Evolutionary conservation across 2,888 invertebrate species (phyloP), one percentile per base, ranked within the genome.

Genomic region (Strigamia transsilvanica): DNA sequence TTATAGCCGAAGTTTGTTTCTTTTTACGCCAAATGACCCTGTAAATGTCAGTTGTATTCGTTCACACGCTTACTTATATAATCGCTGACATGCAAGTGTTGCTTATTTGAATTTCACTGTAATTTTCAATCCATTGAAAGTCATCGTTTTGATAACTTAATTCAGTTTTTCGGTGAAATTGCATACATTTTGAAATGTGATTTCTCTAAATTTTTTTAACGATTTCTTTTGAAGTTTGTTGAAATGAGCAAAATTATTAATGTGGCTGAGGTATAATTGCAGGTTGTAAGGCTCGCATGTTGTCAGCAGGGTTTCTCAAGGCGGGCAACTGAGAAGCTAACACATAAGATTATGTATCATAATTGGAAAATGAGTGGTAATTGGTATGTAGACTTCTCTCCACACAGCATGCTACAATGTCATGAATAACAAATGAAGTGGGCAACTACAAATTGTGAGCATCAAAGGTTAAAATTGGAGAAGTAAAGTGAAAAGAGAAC

Each of bases 341-440:
- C 61, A 66, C 61, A 66, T 66, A 66, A 66, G 61, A 66, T 66
- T 66, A 66, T 66, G 61, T 66, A 66, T 66, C 61, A 66, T 66
- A 66, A 66, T 66, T 66, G 61, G 61, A 66, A 66, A 66, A 66
- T 66, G 61, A 66, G 61, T 66, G 61, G 61, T 66, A 66, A 66
- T 66, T 66, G 61, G 61, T 66, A 66, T 66, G 61, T 66, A 66
- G 61, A 66, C 61, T 66, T 66, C 61, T 66, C 61, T 66, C 61
- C 61, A 66, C 61, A 23, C 61, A 66, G 61, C 61, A 66, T 66
- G 61, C 61, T 66, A 66, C 61, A 66, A 66, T 66, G 61, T 66
- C 61, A 66, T 66, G 61, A 66, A 66, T 66, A 66, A 66, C 21
- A 23, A 66, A 66, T 66, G 61, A 66, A 66, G 61, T 66, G 61